Evolutionary conservation across 2,797 vertebrate genomes (phyloP).

Genomic region (Geotrypetes seraphini): DNA sequence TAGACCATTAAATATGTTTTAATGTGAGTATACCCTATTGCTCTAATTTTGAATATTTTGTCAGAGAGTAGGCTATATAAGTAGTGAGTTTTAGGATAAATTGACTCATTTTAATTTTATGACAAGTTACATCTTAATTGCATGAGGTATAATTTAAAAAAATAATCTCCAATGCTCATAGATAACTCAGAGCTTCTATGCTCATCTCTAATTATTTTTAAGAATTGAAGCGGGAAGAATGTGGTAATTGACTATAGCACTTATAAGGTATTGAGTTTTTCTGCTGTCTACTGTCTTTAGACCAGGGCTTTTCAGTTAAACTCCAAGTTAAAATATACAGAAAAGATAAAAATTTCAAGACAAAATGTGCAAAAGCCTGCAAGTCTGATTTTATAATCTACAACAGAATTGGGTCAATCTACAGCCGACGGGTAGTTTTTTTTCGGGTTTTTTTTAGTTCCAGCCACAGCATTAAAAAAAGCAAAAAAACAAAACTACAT

Average conservation of each 20-base stretch:
- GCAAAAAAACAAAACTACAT: too few species aligned
- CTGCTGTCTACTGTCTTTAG: too few species aligned
- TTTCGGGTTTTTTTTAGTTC: too few species aligned
- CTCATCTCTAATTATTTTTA: neutral
- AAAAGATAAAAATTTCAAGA: too few species aligned
- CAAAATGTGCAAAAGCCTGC: too few species aligned
- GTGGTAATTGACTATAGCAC: neutral
- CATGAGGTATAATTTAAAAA: neutral
- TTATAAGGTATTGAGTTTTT: neutral
- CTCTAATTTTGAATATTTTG: neutral
- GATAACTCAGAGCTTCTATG: neutral
- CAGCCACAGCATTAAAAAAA: too few species aligned
- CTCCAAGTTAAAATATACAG: too few species aligned
- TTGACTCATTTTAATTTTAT: neutral
- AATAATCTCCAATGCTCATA: neutral
- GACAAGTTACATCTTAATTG: neutral
- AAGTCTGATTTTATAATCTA: too few species aligned
- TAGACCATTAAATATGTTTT: too few species aligned
- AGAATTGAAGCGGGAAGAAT: neutral
- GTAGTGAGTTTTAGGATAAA: neutral
- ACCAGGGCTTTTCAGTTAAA: too few species aligned
- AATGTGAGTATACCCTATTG: neutral
- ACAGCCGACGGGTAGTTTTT: too few species aligned
- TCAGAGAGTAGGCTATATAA: neutral
- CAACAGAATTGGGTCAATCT: too few species aligned